These are phyloP conservation scores for Tenthredo livida DNA, from an alignment of 2,888 invertebrate genomes.

Conservation along the genomic window DNA sequence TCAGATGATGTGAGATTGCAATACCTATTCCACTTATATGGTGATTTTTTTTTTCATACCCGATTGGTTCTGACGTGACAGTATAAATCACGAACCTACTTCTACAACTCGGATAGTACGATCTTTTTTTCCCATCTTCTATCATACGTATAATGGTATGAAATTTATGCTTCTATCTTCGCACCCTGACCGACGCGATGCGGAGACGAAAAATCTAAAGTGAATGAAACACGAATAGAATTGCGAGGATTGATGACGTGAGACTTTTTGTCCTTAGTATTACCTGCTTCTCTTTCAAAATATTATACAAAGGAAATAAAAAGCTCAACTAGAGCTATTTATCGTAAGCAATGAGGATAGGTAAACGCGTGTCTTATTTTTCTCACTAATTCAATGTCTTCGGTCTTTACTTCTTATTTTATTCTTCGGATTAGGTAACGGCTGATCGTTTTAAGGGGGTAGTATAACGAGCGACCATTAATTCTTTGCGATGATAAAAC, in stretches of 20 bases:
- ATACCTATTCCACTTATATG: background rate
- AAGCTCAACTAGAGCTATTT: background rate
- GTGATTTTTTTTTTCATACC: background rate
- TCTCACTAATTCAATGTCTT: background rate
- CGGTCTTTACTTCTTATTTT: background rate
- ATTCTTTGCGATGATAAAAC: slow-evolving; percentile 8
- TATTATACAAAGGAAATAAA: background rate
- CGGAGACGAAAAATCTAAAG: background rate
- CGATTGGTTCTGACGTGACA: background rate
- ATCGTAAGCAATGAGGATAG: background rate
- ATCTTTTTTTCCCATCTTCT: background rate
- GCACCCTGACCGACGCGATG: background rate
- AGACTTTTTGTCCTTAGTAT: background rate
- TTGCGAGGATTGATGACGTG: background rate
- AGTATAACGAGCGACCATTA: slow-evolving; percentile 11
- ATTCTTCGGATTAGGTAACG: background rate
- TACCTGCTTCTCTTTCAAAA: background rate
- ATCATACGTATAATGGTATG: background rate
- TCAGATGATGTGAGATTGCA: background rate
- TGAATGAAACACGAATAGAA: background rate
- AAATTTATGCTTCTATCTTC: background rate
- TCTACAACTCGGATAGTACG: background rate
- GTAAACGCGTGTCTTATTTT: background rate
- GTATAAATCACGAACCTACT: slow-evolving; percentile 21
- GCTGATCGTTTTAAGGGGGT: slow-evolving; percentile 1